Evolutionary conservation across 2,888 invertebrate species (phyloP), one percentile per base, ranked within the genome.

Genomic region (Imbricaverruca yamaguchii): DNA sequence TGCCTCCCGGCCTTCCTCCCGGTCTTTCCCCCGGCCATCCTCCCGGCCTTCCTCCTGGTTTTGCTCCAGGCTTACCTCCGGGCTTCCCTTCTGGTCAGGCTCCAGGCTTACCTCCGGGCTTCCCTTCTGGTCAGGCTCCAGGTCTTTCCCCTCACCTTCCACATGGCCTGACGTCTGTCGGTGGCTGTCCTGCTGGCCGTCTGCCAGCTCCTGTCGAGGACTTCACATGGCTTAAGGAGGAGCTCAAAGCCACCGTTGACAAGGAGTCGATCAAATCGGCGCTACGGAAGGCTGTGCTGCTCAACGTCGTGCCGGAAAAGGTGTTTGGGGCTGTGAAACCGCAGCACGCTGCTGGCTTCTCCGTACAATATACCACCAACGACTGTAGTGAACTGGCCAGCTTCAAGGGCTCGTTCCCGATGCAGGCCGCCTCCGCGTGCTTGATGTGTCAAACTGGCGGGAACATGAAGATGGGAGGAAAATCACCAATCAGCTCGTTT

Each of bases 371-470:
- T 55, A 53, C 74, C 15, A 18, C 74, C 21, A 10, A 18, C 21
- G 74, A 74, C 74, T 74, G 74, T 55, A 74, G 74, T 55, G 55
- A 74, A 55, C 15, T 74, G 18, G 74, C 74, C 74, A 13, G 10
- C 18, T 74, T 74, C 74, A 74, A 74, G 55, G 74, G 53, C 21
- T 23, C 55, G 23, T 74, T 74, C 55, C 74, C 74, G 53, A 12
- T 7, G 21, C 53, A 55, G 55, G 74, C 55, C 6, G 53, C 74
- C 21, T 74, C 74, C 9, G 74, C 53, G 1, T 74, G 74, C n/a
- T 15, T 74, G 53, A 55, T 74, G 18, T 74, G 74, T 10, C 53
- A 69, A n/a, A 8, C 69, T 21, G 69, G 69, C 6, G 59, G 7
- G 59, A 1, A 15, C 59, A 11, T 59, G 12, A 59, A 13, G 59